These are phyloP conservation scores for Atta colombica DNA, from an alignment of 1,140 invertebrate genomes.

Conservation along the genomic window DNA sequence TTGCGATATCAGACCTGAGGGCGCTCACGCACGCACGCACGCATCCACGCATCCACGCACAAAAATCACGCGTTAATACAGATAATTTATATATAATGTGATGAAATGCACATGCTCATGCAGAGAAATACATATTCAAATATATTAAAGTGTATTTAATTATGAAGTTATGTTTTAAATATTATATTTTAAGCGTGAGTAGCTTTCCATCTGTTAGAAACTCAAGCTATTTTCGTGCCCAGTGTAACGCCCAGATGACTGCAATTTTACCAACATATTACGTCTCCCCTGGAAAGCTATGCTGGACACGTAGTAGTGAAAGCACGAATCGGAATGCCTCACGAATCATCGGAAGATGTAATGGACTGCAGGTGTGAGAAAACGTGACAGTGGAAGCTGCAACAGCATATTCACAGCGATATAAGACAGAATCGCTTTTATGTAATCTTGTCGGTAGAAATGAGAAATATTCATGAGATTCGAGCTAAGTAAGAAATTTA, in stretches of 20 bases:
- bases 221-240: neutral
- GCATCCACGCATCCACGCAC: neutral
- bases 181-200: neutral
- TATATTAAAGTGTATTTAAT: neutral
- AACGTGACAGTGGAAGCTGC: constrained; percentile 55
- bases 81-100: constrained; percentile 16
- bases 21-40: neutral
- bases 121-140: neutral
- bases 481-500: constrained; percentile 30
- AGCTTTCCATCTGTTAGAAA: neutral
- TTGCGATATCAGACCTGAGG: constrained; percentile 18
- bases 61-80: constrained; percentile 27
- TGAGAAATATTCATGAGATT: constrained; percentile 60
- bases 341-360: constrained; percentile 63
- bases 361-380: constrained; percentile 61
- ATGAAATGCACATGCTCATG: neutral
- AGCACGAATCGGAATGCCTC: constrained; percentile 55
- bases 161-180: neutral
- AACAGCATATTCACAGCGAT: constrained; percentile 37
- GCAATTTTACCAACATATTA: constrained; percentile 54
- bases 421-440: constrained; percentile 48
- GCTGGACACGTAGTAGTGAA: constrained; percentile 53
- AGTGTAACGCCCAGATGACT: neutral
- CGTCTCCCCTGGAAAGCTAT: constrained; percentile 35
- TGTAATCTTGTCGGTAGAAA: constrained; percentile 10